phyloP scores from a whole-genome alignment of 2,888 invertebrate genomes.

The Rotaria sp. region DNA sequence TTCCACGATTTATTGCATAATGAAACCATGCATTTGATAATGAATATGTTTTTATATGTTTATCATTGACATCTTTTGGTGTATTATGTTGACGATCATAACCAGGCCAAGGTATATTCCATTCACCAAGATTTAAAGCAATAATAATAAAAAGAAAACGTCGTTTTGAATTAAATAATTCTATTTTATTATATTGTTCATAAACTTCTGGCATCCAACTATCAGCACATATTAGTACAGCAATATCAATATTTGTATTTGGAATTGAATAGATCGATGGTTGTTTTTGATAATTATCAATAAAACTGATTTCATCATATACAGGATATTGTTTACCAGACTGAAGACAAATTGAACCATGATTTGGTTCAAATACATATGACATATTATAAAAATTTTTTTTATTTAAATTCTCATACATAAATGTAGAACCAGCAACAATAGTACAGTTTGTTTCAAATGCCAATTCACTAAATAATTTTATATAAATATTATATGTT shows the following conservation, averaged over 20 bases:
- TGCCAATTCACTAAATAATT: constrained; percentile 4
- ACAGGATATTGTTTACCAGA: constrained; percentile 13
- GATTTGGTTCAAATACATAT: not conserved
- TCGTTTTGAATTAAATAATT: not conserved
- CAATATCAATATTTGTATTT: constrained; percentile 28
- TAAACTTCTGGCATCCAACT: constrained; percentile 24
- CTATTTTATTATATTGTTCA: not conserved
- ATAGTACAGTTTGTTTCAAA: not conserved
- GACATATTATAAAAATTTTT: not conserved
- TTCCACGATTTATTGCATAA: not conserved
- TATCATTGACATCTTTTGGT: not conserved
- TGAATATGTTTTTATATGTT: not conserved
- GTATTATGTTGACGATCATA: not conserved
- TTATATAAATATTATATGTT: not conserved
- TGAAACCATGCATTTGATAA: not conserved
- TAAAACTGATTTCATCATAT: not conserved
- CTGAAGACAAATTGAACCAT: constrained; percentile 6
- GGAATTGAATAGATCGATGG: not conserved
- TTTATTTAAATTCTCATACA: not conserved
- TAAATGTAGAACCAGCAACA: not conserved
- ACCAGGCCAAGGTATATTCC: not conserved
- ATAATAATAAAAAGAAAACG: constrained; percentile 26
- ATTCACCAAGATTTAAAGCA: not conserved
- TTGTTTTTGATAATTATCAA: not conserved
- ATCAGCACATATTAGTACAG: constrained; percentile 9